A percentile compares a stretch with the other conserved stretches of the same genome.
phyloP scores from a whole-genome alignment of 64 coral and sea anemone species.

The Stylophora pistillata region DNA sequence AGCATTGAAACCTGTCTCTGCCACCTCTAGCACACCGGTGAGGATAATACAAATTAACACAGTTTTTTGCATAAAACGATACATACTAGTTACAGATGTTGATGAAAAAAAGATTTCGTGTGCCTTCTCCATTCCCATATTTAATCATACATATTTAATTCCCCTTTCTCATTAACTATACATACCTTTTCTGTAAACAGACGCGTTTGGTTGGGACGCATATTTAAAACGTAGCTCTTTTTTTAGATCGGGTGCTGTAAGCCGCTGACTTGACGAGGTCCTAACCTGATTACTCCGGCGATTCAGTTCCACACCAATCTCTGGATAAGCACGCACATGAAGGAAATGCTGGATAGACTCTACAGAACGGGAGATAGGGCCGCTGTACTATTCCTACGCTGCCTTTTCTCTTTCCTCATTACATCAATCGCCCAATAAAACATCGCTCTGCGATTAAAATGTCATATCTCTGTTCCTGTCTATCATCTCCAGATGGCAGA shows the following conservation, averaged over 20 bases:
- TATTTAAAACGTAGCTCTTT: not conserved
- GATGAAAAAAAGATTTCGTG: not conserved
- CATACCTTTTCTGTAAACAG: not conserved
- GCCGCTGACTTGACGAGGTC: not conserved
- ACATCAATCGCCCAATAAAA: too few species aligned
- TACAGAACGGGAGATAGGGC: too few species aligned
- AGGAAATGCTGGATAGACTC: too few species aligned
- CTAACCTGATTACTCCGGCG: not conserved
- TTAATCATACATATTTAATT: constrained; percentile 11
- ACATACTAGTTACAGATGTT: not conserved
- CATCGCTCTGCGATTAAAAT: too few species aligned
- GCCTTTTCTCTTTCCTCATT: too few species aligned
- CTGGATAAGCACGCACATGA: too few species aligned
- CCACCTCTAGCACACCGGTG: not conserved
- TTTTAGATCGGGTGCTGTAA: not conserved
- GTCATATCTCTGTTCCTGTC: too few species aligned
- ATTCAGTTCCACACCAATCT: not conserved
- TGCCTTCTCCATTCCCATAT: constrained; percentile 31
- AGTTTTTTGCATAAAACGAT: not conserved
- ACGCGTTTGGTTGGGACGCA: constrained; percentile 1
- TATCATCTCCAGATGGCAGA: too few species aligned
- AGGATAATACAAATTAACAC: not conserved
- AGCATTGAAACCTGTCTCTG: constrained; percentile 54
- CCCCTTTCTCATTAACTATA: constrained; percentile 7
- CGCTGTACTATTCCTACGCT: too few species aligned